These are phyloP conservation scores for Parnassius mnemosyne DNA, from an alignment of 2,888 invertebrate genomes.

Conservation along the genomic window DNA sequence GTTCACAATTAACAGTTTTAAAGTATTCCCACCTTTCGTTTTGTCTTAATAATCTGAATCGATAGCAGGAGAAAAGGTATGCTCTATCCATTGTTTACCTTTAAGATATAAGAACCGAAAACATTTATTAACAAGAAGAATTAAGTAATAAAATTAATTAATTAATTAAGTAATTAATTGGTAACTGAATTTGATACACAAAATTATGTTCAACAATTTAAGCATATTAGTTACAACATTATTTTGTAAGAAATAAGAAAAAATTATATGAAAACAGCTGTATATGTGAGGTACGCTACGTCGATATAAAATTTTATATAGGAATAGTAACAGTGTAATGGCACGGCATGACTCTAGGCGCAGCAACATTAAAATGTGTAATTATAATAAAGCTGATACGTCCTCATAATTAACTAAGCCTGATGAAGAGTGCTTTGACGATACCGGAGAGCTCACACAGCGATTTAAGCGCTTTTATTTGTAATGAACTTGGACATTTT, in stretches of 20 bases:
- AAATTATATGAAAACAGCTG: slow-evolving; percentile 5
- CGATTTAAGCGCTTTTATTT: slow-evolving; percentile 43
- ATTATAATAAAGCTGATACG: slow-evolving; percentile 79
- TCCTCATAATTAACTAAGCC: slow-evolving; percentile 77
- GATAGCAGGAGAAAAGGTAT: too few relatives aligned
- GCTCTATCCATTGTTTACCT: background rate
- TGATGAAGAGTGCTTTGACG: slow-evolving; percentile 76
- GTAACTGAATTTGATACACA: background rate
- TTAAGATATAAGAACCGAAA: background rate
- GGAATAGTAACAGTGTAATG: slow-evolving; percentile 37
- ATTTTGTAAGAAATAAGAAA: slow-evolving; percentile 8
- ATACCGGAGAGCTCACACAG: slow-evolving; percentile 40
- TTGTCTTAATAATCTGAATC: too few relatives aligned
- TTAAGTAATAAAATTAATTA: too few relatives aligned
- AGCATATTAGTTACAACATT: background rate
- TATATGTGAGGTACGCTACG: background rate
- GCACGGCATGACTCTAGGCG: slow-evolving; percentile 54
- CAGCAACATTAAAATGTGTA: slow-evolving; percentile 78
- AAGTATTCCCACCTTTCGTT: background rate
- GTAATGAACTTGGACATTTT: too few relatives aligned
- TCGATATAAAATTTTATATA: slow-evolving; percentile 20
- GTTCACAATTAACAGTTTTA: background rate
- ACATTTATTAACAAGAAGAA: background rate
- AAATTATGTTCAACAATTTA: background rate
- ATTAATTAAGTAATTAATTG: too few relatives aligned